phyloP scores from a whole-genome alignment of 1,140 invertebrate species.

The Tetramorium simillimum region DNA sequence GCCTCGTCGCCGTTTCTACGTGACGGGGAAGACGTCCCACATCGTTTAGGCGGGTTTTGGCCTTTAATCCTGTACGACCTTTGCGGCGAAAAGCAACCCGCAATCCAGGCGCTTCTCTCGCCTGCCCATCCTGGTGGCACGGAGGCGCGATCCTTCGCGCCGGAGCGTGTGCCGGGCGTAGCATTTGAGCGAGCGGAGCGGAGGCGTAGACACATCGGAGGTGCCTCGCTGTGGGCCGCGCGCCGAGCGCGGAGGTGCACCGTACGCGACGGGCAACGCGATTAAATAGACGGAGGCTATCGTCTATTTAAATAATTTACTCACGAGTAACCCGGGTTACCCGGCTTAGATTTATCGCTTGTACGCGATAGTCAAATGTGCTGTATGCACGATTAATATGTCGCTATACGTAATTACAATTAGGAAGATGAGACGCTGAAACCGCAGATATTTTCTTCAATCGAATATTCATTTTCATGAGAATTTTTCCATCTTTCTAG shows the following conservation, averaged over 20 bases:
- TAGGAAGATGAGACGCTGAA: neutral
- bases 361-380: slow-evolving; percentile 13
- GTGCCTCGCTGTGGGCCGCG: slow-evolving; percentile 65
- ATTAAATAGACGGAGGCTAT: slow-evolving; percentile 63
- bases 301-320: slow-evolving; percentile 17
- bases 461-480: no score
- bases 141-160: slow-evolving; percentile 75
- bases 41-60: slow-evolving; percentile 14
- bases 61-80: slow-evolving; percentile 31
- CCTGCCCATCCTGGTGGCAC: slow-evolving; percentile 45
- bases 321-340: slow-evolving; percentile 12
- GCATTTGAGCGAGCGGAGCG: slow-evolving; percentile 80
- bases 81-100: slow-evolving; percentile 1
- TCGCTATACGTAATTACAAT: neutral
- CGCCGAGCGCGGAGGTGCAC: slow-evolving; percentile 42
- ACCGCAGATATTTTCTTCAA: neutral
- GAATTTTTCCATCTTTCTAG: neutral
- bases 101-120: neutral
- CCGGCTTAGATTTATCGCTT: neutral
- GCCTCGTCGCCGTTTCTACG: neutral
- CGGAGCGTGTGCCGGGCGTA: slow-evolving; percentile 82
- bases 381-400: neutral
- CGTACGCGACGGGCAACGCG: slow-evolving; percentile 58
- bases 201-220: slow-evolving; percentile 78
- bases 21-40: neutral